Evolutionary conservation across 1,140 invertebrate species (phyloP), one percentile per base, ranked within the genome.

Genomic region (Thaumatotibia leucotreta): DNA sequence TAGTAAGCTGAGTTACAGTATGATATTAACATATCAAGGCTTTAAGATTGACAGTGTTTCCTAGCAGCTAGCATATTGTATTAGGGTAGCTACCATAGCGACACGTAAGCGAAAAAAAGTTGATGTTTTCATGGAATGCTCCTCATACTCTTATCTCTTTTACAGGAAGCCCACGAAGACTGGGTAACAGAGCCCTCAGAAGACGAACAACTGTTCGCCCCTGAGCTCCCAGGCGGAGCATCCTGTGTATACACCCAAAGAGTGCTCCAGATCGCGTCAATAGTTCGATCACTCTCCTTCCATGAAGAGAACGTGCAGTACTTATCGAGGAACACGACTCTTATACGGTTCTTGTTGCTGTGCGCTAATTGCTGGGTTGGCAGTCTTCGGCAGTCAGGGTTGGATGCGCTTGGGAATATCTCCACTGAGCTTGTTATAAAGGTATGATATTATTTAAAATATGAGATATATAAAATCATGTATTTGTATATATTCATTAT

Each of bases 201-300:
- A 8, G 86, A 89, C 50, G 77, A 78, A 10, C 78, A 83, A 33
- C 70, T 91, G 3, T 91, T 91, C 61, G 88, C 88, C 0, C 83
- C 83, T 1, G 80, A 79, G 63, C 31, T 91, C 27, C 67, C 82
- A 0, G 86, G 88, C 0, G 88, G 88, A 0, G 85, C 88, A 0
- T 24, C 64, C 1, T 89, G 86, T 62, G 83, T 91, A 5, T 89
- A 86, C 69, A 87, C 88, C 0, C 88, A 91, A 52, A 62, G 88
- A 4, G 83, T 91, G 0, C 52, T 89, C 17, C 88, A 91, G 32
- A 95, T 98, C 67, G 95, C 95, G 0, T 95, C 96, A 35, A 97
- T 99, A n/a, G 91, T 99, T 8, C 93, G 98, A 52, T 99, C 99
- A 86, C 89, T 99, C 14, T 98, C 97, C 66, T 99, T 99, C 86